Percentiles rank a stretch among this genome's conserved stretches.
phyloP scores from a whole-genome alignment of 2,113 vertebrate species.

The Urocynchramus pylzowi region DNA sequence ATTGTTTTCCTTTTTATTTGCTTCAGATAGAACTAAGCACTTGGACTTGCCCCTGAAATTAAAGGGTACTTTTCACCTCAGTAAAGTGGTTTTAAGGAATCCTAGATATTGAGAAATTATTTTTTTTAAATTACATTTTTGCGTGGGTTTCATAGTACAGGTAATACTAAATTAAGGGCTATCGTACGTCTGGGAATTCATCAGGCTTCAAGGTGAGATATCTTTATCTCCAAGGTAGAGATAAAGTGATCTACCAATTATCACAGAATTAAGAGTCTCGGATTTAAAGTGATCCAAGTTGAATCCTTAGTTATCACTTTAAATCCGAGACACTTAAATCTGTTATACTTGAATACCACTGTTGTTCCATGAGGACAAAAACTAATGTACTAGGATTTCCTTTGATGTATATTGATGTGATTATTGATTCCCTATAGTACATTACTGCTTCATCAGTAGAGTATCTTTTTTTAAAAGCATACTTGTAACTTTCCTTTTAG shows the following conservation, averaged over 20 bases:
- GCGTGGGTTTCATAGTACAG: not conserved
- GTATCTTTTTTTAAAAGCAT: not conserved
- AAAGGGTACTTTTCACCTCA: not conserved
- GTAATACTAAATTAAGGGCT: not conserved
- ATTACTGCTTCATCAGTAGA: not conserved
- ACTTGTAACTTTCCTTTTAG: not conserved
- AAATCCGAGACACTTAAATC: not conserved
- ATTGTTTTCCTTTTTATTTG: not conserved
- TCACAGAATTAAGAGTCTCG: not conserved
- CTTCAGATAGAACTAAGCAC: not conserved
- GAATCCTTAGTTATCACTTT: not conserved
- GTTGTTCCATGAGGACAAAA: not conserved
- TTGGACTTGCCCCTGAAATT: not conserved
- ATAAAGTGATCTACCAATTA: constrained; percentile 27
- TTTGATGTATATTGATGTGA: not conserved
- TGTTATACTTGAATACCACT: not conserved
- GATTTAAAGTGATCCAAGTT: constrained; percentile 19
- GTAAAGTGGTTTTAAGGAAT: not conserved
- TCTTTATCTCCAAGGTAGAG: constrained; percentile 17
- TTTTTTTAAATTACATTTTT: not conserved
- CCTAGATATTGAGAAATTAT: not conserved
- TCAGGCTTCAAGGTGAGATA: not conserved
- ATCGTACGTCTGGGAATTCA: not conserved
- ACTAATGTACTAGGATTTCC: not conserved
- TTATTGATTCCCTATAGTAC: not conserved